These are phyloP conservation scores for Cactoblastis cactorum DNA, from an alignment of 2,888 invertebrate genomes.

Conservation along the genomic window DNA sequence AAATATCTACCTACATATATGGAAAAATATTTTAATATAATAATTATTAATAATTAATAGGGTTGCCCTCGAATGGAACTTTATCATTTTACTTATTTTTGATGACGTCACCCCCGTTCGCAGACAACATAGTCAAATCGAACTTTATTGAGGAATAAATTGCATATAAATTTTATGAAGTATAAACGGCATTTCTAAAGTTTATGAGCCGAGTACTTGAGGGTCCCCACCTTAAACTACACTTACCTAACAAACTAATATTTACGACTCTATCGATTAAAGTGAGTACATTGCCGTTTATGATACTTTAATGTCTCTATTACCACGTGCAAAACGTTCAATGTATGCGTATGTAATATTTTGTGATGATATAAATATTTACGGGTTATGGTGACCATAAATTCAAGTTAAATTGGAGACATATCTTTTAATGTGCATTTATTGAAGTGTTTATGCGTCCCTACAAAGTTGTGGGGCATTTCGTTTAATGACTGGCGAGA, in stretches of 20 bases:
- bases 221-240: slow-evolving; percentile 50
- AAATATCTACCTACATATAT: no score
- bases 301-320: neutral
- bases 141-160: slow-evolving; percentile 73
- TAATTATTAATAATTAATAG: no score
- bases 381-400: slow-evolving; percentile 65
- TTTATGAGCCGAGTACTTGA: slow-evolving; percentile 63
- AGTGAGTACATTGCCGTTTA: slow-evolving; percentile 15
- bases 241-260: slow-evolving; percentile 17
- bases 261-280: neutral
- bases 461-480: slow-evolving; percentile 40
- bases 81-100: neutral
- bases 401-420: slow-evolving; percentile 71
- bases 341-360: slow-evolving; percentile 17
- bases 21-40: no score
- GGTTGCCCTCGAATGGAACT: neutral
- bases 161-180: slow-evolving; percentile 77
- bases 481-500: slow-evolving; percentile 42
- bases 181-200: slow-evolving; percentile 69
- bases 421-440: slow-evolving; percentile 70
- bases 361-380: slow-evolving; percentile 25
- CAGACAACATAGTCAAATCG: slow-evolving; percentile 66
- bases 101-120: slow-evolving; percentile 19
- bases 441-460: slow-evolving; percentile 69
- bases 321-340: slow-evolving; percentile 15